Percentiles rank a stretch among this genome's conserved stretches.
Evolutionary conservation across 2,113 vertebrate genomes (phyloP).

Genomic region (Urocitellus parryii): DNA sequence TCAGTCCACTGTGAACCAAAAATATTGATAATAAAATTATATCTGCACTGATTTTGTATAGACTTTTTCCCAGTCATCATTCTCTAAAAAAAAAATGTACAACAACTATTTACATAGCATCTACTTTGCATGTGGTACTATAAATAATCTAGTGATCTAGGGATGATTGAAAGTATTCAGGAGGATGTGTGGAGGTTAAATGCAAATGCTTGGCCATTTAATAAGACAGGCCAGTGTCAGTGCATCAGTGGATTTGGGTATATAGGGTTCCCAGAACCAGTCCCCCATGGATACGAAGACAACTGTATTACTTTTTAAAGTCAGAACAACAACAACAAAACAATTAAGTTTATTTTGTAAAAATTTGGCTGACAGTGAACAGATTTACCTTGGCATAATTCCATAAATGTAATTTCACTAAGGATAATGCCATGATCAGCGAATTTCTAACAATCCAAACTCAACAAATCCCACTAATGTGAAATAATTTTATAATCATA

Average conservation of each 20-base stretch:
- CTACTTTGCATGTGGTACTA: too few species aligned
- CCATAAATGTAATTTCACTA: neutral
- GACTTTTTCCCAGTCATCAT: neutral
- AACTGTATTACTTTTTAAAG: slow-evolving; percentile 16
- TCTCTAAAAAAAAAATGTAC: neutral
- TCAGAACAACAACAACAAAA: neutral
- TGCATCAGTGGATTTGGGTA: neutral
- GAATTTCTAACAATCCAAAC: neutral
- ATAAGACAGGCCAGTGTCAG: neutral
- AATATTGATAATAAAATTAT: neutral
- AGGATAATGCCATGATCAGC: neutral
- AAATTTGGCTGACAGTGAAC: neutral
- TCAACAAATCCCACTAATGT: neutral
- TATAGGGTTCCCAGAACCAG: neutral
- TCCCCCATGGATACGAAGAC: neutral
- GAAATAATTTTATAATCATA: slow-evolving; percentile 6
- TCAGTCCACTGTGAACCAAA: neutral
- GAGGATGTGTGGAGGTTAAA: too few species aligned
- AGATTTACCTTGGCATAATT: neutral
- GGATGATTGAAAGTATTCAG: too few species aligned
- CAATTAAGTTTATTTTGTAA: neutral
- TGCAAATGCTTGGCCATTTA: neutral
- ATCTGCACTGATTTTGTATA: neutral
- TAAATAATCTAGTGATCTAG: too few species aligned
- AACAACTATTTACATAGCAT: neutral